Evolutionary conservation across 1,140 invertebrate species (phyloP).

Genomic region (Drosophila pandora): DNA sequence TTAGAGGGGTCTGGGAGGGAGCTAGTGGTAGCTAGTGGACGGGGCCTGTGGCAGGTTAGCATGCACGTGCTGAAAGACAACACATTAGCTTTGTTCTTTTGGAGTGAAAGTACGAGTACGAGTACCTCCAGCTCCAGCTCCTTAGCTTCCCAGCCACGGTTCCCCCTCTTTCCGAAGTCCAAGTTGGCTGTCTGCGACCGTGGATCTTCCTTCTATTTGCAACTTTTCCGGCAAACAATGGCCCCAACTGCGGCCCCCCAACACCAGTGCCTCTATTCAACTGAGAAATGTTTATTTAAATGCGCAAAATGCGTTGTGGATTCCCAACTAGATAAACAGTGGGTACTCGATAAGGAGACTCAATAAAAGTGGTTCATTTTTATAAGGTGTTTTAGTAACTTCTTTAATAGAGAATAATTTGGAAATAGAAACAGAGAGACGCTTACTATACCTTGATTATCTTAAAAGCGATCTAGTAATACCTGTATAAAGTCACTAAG

Average conservation of each 20-base stretch:
- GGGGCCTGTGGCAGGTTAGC: conserved; percentile 10
- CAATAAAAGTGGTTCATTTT: no score
- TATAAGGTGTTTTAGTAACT: neutral
- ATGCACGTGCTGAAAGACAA: conserved; percentile 70
- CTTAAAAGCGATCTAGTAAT: no score
- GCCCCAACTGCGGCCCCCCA: conserved; percentile 31
- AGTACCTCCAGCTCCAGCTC: conserved; percentile 14
- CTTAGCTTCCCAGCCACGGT: conserved; percentile 10
- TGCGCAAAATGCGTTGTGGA: conserved; percentile 73
- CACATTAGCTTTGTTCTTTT: conserved; percentile 68
- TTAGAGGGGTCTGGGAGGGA: conserved; percentile 15
- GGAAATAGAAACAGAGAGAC: no score
- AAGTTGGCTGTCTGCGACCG: conserved; percentile 38
- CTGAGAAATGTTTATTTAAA: conserved; percentile 81
- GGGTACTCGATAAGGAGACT: neutral
- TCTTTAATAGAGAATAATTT: no score
- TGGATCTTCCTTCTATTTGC: conserved; percentile 45
- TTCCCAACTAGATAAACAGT: conserved; percentile 43
- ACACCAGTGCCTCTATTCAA: conserved; percentile 29
- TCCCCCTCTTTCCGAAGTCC: neutral
- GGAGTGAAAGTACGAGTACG: conserved; percentile 62
- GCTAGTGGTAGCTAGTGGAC: no score
- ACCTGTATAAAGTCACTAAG: no score
- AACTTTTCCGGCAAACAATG: conserved; percentile 68
- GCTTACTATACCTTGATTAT: no score